These are phyloP conservation scores for Megaceryle torquata DNA, from an alignment of 2,113 vertebrate genomes.

Conservation along the genomic window DNA sequence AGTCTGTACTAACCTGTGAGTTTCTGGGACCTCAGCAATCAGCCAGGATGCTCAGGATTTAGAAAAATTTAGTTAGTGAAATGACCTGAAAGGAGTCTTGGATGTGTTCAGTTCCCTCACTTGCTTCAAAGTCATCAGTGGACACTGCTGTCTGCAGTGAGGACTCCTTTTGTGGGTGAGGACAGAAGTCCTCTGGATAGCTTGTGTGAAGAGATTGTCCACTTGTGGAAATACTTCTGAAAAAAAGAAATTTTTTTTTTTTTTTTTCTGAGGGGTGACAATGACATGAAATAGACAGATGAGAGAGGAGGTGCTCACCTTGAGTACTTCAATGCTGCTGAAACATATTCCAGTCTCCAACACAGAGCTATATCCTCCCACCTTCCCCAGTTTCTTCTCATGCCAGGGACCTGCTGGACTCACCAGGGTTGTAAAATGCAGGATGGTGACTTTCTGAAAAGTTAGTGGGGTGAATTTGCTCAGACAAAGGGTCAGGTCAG, in stretches of 20 bases:
- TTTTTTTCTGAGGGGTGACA: neutral
- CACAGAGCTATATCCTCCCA: neutral
- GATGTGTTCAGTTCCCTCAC: neutral
- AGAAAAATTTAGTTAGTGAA: neutral
- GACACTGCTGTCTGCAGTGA: neutral
- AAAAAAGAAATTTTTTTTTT: neutral
- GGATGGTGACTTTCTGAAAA: neutral
- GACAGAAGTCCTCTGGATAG: neutral
- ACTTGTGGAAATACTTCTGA: neutral
- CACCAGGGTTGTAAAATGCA: neutral
- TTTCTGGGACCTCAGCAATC: neutral
- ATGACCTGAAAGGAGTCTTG: neutral
- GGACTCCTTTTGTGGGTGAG: neutral
- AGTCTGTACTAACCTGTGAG: rapidly evolving
- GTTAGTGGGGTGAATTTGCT: neutral
- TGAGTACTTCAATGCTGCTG: neutral
- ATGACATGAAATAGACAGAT: neutral
- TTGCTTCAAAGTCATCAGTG: neutral
- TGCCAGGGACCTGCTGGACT: neutral
- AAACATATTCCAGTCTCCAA: neutral
- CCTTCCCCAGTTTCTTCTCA: rapidly evolving
- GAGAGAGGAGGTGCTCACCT: neutral
- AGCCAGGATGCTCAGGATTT: neutral
- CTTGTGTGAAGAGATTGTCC: neutral
- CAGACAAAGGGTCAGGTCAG: neutral